phyloP scores from a whole-genome alignment of 2,888 invertebrate genomes.

The Zhuqinia jingwanae region DNA sequence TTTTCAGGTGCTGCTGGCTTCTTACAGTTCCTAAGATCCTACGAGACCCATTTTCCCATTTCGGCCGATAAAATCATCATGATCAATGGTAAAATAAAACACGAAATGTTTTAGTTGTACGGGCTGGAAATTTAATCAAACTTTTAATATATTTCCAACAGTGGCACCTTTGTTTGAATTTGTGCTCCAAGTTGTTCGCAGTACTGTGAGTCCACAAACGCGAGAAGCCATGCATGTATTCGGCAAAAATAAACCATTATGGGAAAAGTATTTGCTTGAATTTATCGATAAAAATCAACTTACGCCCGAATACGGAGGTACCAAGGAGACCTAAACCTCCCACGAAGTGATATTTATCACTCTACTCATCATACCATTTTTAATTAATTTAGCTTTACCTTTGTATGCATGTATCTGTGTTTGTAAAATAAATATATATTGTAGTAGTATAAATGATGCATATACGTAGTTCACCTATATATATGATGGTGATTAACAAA shows the following conservation, averaged over 20 bases:
- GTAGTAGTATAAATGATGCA: no score
- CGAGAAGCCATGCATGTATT: constrained; percentile 60
- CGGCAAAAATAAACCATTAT: constrained; percentile 61
- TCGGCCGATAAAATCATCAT: constrained; percentile 57
- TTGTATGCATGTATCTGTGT: no score
- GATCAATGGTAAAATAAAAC: constrained; percentile 61
- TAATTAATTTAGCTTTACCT: constrained; percentile 10
- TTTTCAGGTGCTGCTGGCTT: constrained; percentile 55
- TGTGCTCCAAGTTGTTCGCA: constrained; percentile 52
- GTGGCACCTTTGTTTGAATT: constrained; percentile 63
- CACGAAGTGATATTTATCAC: not conserved
- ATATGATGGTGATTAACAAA: no score
- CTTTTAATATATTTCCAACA: no score
- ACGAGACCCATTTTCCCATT: constrained; percentile 63
- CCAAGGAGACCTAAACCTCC: not conserved
- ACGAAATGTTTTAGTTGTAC: not conserved
- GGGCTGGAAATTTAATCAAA: no score
- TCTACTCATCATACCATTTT: constrained; percentile 17
- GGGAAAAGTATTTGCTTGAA: constrained; percentile 52
- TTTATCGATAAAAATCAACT: constrained; percentile 60
- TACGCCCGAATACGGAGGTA: constrained; percentile 51
- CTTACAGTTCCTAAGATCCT: constrained; percentile 57
- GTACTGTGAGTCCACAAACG: constrained; percentile 43
- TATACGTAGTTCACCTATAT: no score
- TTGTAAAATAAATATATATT: no score